Conservation (phyloP, 2,888 invertebrate genomes). For the Lacanobia wlatinum region DNA sequence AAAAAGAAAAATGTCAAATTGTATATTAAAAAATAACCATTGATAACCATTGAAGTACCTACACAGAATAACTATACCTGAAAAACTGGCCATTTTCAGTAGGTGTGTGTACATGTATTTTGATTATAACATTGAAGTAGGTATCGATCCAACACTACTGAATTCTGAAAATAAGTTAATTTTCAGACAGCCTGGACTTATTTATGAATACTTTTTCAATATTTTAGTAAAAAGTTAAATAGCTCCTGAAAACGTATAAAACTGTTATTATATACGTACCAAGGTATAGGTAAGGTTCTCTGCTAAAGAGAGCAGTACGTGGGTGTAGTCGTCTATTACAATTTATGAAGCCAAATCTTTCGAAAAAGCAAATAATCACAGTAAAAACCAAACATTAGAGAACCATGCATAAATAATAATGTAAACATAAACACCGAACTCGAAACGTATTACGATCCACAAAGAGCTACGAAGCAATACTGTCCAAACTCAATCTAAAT, state of each 20-base stretch:
- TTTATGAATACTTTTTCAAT: neutral
- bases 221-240: neutral
- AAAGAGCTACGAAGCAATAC: conserved; percentile 75
- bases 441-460: conserved; percentile 67
- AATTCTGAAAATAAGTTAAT: neutral
- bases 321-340: neutral
- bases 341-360: conserved; percentile 29
- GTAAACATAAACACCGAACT: conserved; percentile 59
- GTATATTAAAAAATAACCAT: no score
- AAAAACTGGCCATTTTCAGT: neutral
- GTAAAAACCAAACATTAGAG: conserved; percentile 51
- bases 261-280: neutral
- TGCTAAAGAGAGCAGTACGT: neutral
- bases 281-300: neutral
- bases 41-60: no score
- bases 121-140: no score
- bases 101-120: no score
- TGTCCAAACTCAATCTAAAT: conserved; percentile 90
- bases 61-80: no score
- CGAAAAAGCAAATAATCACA: conserved; percentile 37
- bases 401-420: conserved; percentile 66
- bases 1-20: no score
- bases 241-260: neutral
- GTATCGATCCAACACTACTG: no score
- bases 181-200: no score